Evolutionary conservation across 2,888 invertebrate genomes (phyloP).

Genomic region (Alitta virens): DNA sequence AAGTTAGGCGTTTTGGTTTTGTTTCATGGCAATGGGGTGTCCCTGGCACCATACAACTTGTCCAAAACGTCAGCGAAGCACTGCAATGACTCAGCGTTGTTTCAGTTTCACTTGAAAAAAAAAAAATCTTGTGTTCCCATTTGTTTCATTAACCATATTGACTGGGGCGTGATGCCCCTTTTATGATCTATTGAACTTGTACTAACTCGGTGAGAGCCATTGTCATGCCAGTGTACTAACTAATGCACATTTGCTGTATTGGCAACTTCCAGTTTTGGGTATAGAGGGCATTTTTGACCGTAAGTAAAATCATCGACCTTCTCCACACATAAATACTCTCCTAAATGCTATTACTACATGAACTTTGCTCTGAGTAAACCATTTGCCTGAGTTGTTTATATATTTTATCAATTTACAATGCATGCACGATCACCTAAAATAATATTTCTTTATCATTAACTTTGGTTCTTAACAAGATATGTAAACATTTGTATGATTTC

Average conservation of each 20-base stretch:
- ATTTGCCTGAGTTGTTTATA: slow-evolving; percentile 16
- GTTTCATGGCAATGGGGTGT: no score
- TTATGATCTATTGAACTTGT: neutral
- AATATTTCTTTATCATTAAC: neutral
- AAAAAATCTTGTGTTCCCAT: no score
- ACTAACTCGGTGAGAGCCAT: slow-evolving; percentile 1
- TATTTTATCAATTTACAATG: no score
- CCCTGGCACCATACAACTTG: no score
- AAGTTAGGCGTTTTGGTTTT: no score
- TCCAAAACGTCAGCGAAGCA: no score
- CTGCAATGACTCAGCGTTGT: no score
- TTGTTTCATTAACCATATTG: no score
- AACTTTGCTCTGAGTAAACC: neutral
- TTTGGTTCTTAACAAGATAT: slow-evolving; percentile 11
- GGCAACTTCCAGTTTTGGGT: slow-evolving; percentile 14
- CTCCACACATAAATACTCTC: slow-evolving; percentile 12
- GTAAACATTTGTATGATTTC: slow-evolving; percentile 19
- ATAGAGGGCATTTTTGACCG: slow-evolving; percentile 16
- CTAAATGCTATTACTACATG: slow-evolving; percentile 2
- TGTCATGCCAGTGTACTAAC: slow-evolving; percentile 3
- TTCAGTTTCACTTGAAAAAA: no score
- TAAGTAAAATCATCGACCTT: slow-evolving; percentile 18
- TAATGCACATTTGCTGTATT: slow-evolving; percentile 20
- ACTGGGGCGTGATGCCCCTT: no score
- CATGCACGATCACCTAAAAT: neutral